These are phyloP conservation scores for Erannis defoliaria DNA, from an alignment of 2,888 invertebrate genomes.

Conservation along the genomic window DNA sequence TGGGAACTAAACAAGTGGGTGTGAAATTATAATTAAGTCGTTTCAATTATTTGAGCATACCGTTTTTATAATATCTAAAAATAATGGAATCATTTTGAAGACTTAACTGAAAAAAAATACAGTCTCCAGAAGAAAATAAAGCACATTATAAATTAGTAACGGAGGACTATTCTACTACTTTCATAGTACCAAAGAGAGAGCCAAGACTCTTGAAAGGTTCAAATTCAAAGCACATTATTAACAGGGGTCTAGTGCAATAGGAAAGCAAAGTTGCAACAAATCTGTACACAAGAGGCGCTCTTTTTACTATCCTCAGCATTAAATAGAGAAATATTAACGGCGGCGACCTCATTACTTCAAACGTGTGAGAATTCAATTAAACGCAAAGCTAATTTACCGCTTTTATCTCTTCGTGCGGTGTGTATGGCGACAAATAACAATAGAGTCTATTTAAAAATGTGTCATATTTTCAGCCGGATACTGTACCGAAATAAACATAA, in stretches of 20 bases:
- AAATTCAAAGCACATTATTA: neutral
- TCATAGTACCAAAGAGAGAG: neutral
- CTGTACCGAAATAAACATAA: slow-evolving; percentile 49
- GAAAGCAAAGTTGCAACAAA: neutral
- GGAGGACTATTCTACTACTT: neutral
- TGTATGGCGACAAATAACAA: neutral
- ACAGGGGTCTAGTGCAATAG: slow-evolving; percentile 3
- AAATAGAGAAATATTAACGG: neutral
- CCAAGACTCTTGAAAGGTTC: neutral
- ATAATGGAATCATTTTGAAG: slow-evolving; percentile 67
- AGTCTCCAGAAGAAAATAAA: slow-evolving; percentile 37
- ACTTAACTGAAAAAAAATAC: slow-evolving; percentile 43
- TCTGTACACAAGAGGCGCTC: neutral
- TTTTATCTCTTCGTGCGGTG: neutral
- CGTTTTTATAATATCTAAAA: slow-evolving; percentile 63
- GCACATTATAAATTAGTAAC: slow-evolving; percentile 26
- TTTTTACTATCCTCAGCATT: neutral
- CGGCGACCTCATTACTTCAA: neutral
- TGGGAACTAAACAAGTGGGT: slow-evolving; percentile 75
- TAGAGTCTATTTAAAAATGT: slow-evolving; percentile 23
- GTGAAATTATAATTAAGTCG: slow-evolving; percentile 59
- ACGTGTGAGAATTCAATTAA: too few relatives aligned
- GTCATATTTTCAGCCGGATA: slow-evolving; percentile 30
- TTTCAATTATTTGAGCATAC: slow-evolving; percentile 69
- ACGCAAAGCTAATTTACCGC: neutral